Conservation (phyloP, 2,113 vertebrate species). For the Speoplatyrhinus poulsoni region DNA sequence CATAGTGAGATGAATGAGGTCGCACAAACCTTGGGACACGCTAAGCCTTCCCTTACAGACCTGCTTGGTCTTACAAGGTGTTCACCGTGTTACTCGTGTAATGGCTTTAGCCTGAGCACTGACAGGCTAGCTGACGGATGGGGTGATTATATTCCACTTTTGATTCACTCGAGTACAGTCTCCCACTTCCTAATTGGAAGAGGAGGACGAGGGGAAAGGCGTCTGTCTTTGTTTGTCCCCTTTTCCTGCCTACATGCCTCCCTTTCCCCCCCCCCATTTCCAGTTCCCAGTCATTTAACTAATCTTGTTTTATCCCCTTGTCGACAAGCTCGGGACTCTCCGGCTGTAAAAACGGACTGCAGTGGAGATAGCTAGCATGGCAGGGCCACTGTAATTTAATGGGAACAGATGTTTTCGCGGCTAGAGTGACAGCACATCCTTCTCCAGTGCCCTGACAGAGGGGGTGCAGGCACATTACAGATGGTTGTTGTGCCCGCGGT, state of each 20-base stretch:
- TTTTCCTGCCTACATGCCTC: constrained; percentile 17
- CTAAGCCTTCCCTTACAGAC: constrained; percentile 14
- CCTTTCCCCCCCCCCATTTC: constrained; percentile 28
- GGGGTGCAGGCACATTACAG: constrained; percentile 58
- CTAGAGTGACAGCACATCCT: constrained; percentile 71
- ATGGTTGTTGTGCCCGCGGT: constrained; percentile 65
- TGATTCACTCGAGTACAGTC: constrained; percentile 54
- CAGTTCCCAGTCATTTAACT: constrained; percentile 69
- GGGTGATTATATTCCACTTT: constrained; percentile 57
- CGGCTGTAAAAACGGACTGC: constrained; percentile 55
- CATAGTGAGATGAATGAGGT: background rate
- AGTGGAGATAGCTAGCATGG: constrained; percentile 64
- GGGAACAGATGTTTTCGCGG: constrained; percentile 72
- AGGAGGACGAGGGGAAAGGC: constrained; percentile 43
- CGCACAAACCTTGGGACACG: constrained; percentile 1
- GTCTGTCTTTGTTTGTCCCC: constrained; percentile 25
- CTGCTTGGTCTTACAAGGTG: constrained; percentile 30
- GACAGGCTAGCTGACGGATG: constrained; percentile 67
- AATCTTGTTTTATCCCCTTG: constrained; percentile 70
- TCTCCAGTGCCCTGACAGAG: constrained; percentile 62
- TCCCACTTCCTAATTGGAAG: constrained; percentile 64
- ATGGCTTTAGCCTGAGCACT: constrained; percentile 44
- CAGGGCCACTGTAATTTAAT: constrained; percentile 66
- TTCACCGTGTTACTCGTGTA: constrained; percentile 35
- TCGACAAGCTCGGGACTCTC: constrained; percentile 54